Percentiles rank a stretch among this genome's conserved stretches.
These are phyloP conservation scores for Squalus acanthias DNA, from an alignment of 2,797 vertebrate genomes.

Conservation along the genomic window DNA sequence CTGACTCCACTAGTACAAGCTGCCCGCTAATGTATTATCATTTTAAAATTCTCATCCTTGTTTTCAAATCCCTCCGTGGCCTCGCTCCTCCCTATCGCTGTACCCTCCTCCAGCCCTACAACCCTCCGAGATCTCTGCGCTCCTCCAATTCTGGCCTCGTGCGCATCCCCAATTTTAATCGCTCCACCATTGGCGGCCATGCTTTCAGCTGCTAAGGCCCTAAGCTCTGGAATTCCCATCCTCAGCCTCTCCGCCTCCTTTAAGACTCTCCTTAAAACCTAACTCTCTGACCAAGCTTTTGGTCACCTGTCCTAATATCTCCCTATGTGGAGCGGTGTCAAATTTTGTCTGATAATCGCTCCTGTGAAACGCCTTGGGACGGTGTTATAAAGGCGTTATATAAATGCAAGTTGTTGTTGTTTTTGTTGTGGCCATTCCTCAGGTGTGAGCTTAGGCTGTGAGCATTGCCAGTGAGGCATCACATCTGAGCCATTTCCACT, in stretches of 20 bases:
- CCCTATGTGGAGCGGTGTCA: neutral
- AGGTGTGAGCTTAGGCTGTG: no score
- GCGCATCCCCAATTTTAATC: neutral
- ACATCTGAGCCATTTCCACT: neutral
- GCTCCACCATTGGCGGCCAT: neutral
- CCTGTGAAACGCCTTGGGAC: neutral
- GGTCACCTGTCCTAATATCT: neutral
- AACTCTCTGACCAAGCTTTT: neutral
- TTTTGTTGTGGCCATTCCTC: neutral
- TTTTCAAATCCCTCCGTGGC: neutral
- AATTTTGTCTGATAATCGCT: neutral
- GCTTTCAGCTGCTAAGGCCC: neutral
- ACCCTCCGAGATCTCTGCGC: neutral
- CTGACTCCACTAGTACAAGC: neutral
- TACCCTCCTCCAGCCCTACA: neutral
- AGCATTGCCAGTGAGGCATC: neutral
- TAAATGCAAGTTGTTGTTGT: no score
- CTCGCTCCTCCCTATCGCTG: neutral
- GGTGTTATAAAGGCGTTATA: neutral
- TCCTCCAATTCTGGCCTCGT: neutral
- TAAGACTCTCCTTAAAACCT: neutral
- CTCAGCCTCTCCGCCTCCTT: neutral
- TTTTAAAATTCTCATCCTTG: neutral
- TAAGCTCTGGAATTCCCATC: neutral
- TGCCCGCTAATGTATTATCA: neutral